These are phyloP conservation scores for Xyrauchen texanus DNA, from an alignment of 2,113 vertebrate genomes.

Conservation along the genomic window DNA sequence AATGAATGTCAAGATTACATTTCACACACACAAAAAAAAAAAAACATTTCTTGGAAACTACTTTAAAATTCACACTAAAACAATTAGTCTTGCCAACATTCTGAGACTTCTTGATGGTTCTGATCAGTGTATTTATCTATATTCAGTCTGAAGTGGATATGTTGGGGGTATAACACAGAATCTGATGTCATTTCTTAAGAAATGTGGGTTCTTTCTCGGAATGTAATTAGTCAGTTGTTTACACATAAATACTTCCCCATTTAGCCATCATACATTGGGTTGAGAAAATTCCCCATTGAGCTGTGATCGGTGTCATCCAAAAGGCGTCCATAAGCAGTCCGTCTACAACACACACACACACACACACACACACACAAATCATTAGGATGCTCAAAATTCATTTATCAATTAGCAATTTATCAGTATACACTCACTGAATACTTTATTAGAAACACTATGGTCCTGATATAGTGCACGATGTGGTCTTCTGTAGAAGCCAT, in stretches of 20 bases:
- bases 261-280: constrained; percentile 87
- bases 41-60: background rate
- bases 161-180: background rate
- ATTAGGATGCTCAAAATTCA: background rate
- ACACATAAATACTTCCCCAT: constrained; percentile 51
- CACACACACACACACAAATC: constrained; percentile 5
- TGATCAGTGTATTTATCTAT: background rate
- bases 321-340: constrained; percentile 81
- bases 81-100: background rate
- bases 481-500: no score
- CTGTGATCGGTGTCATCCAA: constrained; percentile 76
- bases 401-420: background rate
- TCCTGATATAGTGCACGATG: no score
- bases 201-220: background rate
- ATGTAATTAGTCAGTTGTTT: background rate
- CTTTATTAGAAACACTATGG: no score
- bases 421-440: no score
- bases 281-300: constrained; percentile 85
- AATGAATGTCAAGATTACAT: no score
- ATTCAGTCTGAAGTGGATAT: background rate
- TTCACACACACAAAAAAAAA: no score
- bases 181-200: background rate
- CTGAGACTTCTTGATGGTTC: background rate
- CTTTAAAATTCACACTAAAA: background rate
- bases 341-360: constrained; percentile 66